These are phyloP conservation scores for Procambarus virginalis DNA, from an alignment of 1,140 invertebrate genomes.

Conservation along the genomic window DNA sequence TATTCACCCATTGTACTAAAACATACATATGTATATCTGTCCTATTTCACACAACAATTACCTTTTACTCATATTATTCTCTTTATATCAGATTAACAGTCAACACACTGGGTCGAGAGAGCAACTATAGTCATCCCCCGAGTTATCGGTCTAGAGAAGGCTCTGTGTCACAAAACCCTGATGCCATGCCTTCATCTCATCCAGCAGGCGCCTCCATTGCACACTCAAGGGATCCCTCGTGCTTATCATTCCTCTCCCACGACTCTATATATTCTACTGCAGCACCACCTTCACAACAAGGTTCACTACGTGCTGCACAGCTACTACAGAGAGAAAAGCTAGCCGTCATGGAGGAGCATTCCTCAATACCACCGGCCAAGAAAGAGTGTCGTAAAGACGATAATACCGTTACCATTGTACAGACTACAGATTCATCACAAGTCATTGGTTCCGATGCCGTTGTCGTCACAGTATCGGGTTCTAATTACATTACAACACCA, in stretches of 20 bases:
- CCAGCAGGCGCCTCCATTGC: constrained; percentile 63
- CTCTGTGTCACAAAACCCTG: constrained; percentile 68
- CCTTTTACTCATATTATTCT: neutral
- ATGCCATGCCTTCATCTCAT: constrained; percentile 61
- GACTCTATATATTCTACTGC: constrained; percentile 66
- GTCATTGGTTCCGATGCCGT: constrained; percentile 71
- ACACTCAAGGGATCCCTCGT: constrained; percentile 74
- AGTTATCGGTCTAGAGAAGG: constrained; percentile 70
- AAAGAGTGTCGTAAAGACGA: constrained; percentile 76
- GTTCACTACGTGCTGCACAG: constrained; percentile 36
- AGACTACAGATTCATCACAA: constrained; percentile 77
- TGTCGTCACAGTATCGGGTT: constrained; percentile 71
- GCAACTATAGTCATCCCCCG: constrained; percentile 70
- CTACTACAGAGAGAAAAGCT: constrained; percentile 49
- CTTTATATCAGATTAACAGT: constrained; percentile 35
- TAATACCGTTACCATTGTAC: constrained; percentile 83
- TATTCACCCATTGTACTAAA: neutral
- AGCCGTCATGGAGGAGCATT: constrained; percentile 40
- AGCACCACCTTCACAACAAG: constrained; percentile 58
- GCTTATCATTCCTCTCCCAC: constrained; percentile 67
- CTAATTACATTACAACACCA: constrained; percentile 42
- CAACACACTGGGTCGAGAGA: constrained; percentile 68
- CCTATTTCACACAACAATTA: neutral
- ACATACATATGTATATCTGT: neutral
- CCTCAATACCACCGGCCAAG: constrained; percentile 22